Base-by-base conservation (phyloP, 2,888 invertebrate genomes). In the Trissolcus brochymenae region DNA sequence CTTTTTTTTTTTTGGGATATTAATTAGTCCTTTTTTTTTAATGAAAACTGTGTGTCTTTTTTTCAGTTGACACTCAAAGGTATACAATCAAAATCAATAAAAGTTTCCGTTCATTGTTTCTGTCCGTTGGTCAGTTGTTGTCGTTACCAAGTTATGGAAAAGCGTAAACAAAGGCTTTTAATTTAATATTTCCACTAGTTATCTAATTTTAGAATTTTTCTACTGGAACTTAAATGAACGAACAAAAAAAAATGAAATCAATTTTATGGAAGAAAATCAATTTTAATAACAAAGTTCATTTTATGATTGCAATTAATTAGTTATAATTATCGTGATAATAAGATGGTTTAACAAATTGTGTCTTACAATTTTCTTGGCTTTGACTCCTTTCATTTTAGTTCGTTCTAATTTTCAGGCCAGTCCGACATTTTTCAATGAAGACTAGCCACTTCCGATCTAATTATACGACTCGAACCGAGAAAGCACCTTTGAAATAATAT, bases 161-260 rank as follows among this genome's bases (percentile, higher is more conserved):
- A 77, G 79, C n/a, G 80, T 73, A 3, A 79, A 83, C 13, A 84
- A 82, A 64, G 78, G 78, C 35, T 19, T 71, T 6, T 71, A 79
- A 51, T 57, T 79, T 50, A 6, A 16, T 49, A 60, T 49, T 60
- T 60, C 29, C 11, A 50, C 46, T 4, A 4, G 25, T 4, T 25
- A 2, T 25, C 6, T 25, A 25, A 25, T 25, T 25, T 4, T 0
- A 6, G 25, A n/a, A 4, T 25, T 4, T 35, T 41, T 13, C 41
- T 41, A 41, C 3, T 41, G 13, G 3, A 41, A 41, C 41, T 3
- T 41, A 1, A 41, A 43, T 9, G 13, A 43, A n/a, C n/a, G n/a
- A n/a, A n/a, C n/a, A 43, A 43, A 11, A 13, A 43, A 43, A 43
- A 43, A 41, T 4, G 13, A 14, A 43, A 43, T 9, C 41, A 13